Conservation (phyloP, 2,797 vertebrate species). For the Apogon hyalosoma region DNA sequence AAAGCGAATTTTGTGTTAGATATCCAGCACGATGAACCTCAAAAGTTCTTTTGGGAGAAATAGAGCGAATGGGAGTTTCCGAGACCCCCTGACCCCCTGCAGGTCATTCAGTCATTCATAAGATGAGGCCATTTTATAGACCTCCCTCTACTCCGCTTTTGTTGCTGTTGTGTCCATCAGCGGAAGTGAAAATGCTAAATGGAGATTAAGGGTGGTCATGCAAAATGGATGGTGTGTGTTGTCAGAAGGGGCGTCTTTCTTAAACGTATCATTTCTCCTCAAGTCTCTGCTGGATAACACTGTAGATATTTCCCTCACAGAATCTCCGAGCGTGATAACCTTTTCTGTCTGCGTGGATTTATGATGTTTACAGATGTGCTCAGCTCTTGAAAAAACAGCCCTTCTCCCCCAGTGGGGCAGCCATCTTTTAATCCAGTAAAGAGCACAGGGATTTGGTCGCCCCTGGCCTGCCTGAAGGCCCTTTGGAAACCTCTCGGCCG, state of each 20-base stretch:
- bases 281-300: neutral
- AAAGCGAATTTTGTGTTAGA: constrained; percentile 12
- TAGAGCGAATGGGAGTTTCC: constrained; percentile 46
- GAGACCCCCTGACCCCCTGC: constrained; percentile 71
- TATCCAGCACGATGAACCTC: constrained; percentile 14
- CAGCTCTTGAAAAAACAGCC: constrained; percentile 64
- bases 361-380: constrained; percentile 81
- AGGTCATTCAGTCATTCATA: constrained; percentile 78
- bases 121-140: constrained; percentile 74
- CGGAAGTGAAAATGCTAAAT: constrained; percentile 60
- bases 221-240: constrained; percentile 29
- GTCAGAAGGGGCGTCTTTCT: constrained; percentile 5
- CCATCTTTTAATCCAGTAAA: constrained; percentile 83
- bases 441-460: constrained; percentile 77
- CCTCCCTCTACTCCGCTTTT: constrained; percentile 62
- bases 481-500: constrained; percentile 82
- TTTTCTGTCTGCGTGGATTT: constrained; percentile 52
- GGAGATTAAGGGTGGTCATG: constrained; percentile 39
- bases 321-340: constrained; percentile 39
- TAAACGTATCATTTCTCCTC: constrained; percentile 3
- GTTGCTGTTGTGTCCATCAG: constrained; percentile 53
- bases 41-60: constrained; percentile 40
- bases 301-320: constrained; percentile 24
- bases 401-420: constrained; percentile 45
- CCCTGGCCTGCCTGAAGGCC: constrained; percentile 75